Conservation (phyloP, 2,113 vertebrate genomes). For the Rhadina sibilatrix region DNA sequence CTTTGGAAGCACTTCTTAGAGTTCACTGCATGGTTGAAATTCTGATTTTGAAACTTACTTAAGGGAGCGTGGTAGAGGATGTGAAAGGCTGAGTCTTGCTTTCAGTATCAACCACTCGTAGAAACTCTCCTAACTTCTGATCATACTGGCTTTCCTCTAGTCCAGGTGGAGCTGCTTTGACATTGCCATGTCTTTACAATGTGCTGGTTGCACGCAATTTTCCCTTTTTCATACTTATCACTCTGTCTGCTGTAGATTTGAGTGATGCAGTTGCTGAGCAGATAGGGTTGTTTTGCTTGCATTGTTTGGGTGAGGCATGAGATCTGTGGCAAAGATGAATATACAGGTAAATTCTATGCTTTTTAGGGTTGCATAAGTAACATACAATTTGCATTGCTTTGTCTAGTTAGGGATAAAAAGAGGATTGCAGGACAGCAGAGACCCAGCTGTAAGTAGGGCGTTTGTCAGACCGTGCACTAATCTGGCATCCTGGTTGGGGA, state of each 20-base stretch:
- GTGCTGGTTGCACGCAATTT: background rate
- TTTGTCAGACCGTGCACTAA: background rate
- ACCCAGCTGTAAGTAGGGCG: background rate
- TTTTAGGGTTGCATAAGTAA: background rate
- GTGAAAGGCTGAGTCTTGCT: background rate
- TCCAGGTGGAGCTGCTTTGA: background rate
- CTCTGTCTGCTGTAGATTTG: background rate
- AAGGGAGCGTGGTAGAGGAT: background rate
- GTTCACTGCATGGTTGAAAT: background rate
- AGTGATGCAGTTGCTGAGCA: background rate
- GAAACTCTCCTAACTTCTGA: background rate
- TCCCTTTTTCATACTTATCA: background rate
- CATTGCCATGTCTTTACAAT: background rate
- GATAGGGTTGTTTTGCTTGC: background rate
- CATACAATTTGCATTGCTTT: background rate
- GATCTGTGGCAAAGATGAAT: background rate
- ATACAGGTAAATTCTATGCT: background rate
- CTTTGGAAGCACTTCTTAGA: background rate
- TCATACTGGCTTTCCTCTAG: background rate
- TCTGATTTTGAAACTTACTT: background rate
- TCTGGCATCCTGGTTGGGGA: background rate
- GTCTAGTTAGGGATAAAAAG: background rate
- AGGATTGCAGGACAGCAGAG: background rate
- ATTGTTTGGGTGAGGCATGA: background rate
- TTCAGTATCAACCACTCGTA: background rate